Conservation (phyloP, 2,797 vertebrate genomes). For the Leuciscus waleckii region DNA sequence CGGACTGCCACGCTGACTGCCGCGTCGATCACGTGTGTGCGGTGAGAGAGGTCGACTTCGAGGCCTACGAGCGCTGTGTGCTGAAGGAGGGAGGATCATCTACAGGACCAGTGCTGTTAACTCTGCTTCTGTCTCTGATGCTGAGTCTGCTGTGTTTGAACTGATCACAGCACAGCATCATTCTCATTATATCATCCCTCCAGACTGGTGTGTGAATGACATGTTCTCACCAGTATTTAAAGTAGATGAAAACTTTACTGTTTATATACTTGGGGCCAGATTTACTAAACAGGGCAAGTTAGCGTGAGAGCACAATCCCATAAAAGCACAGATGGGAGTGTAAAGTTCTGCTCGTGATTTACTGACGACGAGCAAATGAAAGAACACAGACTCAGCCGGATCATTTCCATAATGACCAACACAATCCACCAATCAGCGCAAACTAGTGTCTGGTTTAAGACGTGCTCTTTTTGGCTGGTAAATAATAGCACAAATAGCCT, state of each 20-base stretch:
- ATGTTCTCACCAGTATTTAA: neutral
- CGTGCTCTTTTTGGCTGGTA: too few species aligned
- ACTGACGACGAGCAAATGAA: too few species aligned
- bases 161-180: conserved; percentile 37
- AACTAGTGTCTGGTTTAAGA: too few species aligned
- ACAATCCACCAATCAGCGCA: too few species aligned
- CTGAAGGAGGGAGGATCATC: conserved; percentile 62
- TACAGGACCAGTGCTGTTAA: conserved; percentile 52
- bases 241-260: neutral
- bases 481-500: too few species aligned
- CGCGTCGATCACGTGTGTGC: conserved; percentile 88
- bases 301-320: too few species aligned
- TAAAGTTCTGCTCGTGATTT: too few species aligned
- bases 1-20: conserved; percentile 78
- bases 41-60: conserved; percentile 84
- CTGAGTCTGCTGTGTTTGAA: conserved; percentile 56
- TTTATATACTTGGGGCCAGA: neutral
- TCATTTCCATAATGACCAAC: too few species aligned
- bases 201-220: neutral
- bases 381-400: too few species aligned
- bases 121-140: conserved; percentile 63
- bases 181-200: neutral
- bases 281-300: too few species aligned
- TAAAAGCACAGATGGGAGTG: too few species aligned
- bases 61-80: conserved; percentile 80